Evolutionary conservation across 92 coral and sea anemone species (phyloP).

Genomic region (Bergia puertoricense): DNA sequence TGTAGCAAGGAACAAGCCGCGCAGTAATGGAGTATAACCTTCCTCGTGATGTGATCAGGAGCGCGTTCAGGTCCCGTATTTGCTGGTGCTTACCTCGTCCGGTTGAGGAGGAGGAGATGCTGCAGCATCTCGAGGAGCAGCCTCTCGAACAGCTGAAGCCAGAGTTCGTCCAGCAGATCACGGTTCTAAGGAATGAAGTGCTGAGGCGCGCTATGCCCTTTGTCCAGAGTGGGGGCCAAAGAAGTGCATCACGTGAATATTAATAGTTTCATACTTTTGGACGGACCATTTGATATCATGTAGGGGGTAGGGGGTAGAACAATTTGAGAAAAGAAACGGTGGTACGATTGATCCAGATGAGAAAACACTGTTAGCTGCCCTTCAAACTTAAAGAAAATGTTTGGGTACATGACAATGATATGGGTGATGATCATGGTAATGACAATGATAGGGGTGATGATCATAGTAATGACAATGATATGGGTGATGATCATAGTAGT

Average conservation of each 20-base stretch:
- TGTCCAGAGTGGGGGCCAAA: conserved; percentile 21
- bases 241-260: conserved; percentile 25
- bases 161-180: conserved; percentile 27
- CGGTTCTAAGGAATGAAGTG: background rate
- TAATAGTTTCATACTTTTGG: too few relatives aligned
- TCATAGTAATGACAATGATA: too few relatives aligned
- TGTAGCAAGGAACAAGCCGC: conserved; percentile 21
- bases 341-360: too few relatives aligned
- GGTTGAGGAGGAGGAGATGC: conserved; percentile 8
- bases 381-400: too few relatives aligned
- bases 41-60: conserved; percentile 36
- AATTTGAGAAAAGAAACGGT: too few relatives aligned
- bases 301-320: too few relatives aligned
- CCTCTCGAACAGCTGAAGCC: conserved; percentile 25
- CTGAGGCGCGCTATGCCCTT: background rate
- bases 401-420: too few relatives aligned
- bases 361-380: too few relatives aligned
- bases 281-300: background rate
- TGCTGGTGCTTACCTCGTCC: conserved; percentile 42
- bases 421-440: too few relatives aligned
- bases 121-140: conserved; percentile 28
- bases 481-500: too few relatives aligned
- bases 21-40: conserved; percentile 19
- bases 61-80: conserved; percentile 5
- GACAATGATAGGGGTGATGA: too few relatives aligned